A percentile compares a stretch with the other conserved stretches of the same genome.
These are phyloP conservation scores for Solenopsis fugax DNA, from an alignment of 1,140 invertebrate genomes.

Conservation along the genomic window DNA sequence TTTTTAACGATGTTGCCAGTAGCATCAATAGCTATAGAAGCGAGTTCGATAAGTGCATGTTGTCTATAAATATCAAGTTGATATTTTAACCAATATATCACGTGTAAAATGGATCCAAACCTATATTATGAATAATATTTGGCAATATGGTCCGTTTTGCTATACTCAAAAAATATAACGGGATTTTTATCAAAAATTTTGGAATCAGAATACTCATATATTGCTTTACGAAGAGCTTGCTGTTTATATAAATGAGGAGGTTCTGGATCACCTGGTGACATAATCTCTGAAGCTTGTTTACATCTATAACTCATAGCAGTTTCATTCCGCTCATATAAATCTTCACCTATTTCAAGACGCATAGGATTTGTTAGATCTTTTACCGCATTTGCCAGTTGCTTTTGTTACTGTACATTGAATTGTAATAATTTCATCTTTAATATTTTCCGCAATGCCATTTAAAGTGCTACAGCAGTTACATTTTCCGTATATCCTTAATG, in stretches of 20 bases:
- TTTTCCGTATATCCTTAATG: too few relatives aligned
- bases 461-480: too few relatives aligned
- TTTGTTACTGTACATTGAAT: slow-evolving; percentile 1
- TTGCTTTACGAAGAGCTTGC: not conserved
- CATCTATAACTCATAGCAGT: slow-evolving; percentile 4
- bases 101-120: slow-evolving; percentile 22
- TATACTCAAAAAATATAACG: slow-evolving; percentile 3
- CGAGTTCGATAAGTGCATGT: not conserved
- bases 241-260: slow-evolving; percentile 20
- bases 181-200: slow-evolving; percentile 36
- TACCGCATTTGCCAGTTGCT: not conserved
- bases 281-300: slow-evolving; percentile 11
- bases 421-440: not conserved
- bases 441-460: too few relatives aligned
- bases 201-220: not conserved
- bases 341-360: not conserved
- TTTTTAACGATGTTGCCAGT: slow-evolving; percentile 22
- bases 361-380: slow-evolving; percentile 18
- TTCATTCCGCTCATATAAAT: not conserved
- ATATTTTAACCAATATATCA: slow-evolving; percentile 47
- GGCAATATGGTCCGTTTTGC: slow-evolving; percentile 1
- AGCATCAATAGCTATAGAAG: slow-evolving; percentile 36
- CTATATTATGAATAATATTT: slow-evolving; percentile 32
- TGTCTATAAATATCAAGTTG: slow-evolving; percentile 7
- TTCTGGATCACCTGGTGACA: not conserved